Base-by-base conservation (phyloP, 2,797 vertebrate species). In the Molossus molossus region DNA sequence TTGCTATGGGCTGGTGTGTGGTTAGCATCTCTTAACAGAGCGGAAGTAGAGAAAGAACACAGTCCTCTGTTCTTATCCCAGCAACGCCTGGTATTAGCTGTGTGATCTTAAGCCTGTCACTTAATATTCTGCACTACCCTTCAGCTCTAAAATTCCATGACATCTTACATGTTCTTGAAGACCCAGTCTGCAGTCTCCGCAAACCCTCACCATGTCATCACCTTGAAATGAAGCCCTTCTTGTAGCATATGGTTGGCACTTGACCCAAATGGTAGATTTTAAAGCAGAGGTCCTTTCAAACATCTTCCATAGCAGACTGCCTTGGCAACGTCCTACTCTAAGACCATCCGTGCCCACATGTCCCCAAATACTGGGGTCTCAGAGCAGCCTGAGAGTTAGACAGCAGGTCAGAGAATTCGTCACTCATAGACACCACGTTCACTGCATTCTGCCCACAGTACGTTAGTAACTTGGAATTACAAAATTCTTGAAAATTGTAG, bases 141-240 rank as follows among this genome's bases (percentile, higher is more conserved):
- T 75, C 55, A 20, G 20, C 50, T 86, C 13, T 69, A 92, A 88
- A 92, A 70, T 65, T 73, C 64, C 9, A 57, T 65, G 29, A 60
- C 14, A 82, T 60, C 64, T 67, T 55, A 84, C 14, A 67, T 50
- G 40, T 65, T 88, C 90, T 75, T 81, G 23, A 93, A 93, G 58
- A 88, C 20, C 14, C 40, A 90, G 58, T 55, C 69, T 90, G 4
- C 29, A 70, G 15, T 82, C 17, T 86, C 57, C 57, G 50, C n/a
- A 82, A 65, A 60, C 25, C 21, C 23, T 87, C 50, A 27, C 9
- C 9, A 50, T 5, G 2, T 15, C 57, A 18, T 76, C n/a, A 72
- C 17, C 62, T 64, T 76, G 81, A 87, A 96, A 80, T 69, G 18
- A 94, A 89, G 13, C 18, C 79, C 8, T 87, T 81, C 27, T 76